Evolutionary conservation across 2,113 vertebrate genomes (phyloP).

Genomic region (Halcyon senegalensis): DNA sequence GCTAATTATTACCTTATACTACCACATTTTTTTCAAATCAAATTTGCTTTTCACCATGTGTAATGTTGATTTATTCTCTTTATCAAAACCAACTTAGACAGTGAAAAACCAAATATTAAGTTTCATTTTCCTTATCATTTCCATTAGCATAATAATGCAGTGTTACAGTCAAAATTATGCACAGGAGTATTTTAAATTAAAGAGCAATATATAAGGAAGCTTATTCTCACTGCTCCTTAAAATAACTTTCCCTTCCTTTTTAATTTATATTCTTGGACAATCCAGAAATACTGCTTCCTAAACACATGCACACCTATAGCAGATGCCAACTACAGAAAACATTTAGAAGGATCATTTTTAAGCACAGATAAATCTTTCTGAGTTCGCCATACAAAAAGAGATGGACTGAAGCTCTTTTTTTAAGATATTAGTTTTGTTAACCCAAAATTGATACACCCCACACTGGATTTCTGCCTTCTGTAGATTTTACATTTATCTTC

Average conservation of each 20-base stretch:
- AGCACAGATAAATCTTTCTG: neutral
- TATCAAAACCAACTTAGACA: neutral
- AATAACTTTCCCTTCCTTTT: neutral
- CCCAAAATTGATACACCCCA: neutral
- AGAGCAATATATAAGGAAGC: neutral
- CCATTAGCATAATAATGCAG: constrained; percentile 1
- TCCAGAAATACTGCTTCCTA: neutral
- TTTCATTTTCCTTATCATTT: neutral
- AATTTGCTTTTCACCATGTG: neutral
- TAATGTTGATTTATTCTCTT: neutral
- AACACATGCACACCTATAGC: neutral
- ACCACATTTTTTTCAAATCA: neutral
- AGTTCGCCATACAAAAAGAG: neutral
- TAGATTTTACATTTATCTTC: neutral
- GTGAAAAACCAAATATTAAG: neutral
- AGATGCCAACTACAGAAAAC: neutral
- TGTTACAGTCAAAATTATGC: neutral
- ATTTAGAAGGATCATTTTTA: neutral
- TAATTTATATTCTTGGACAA: neutral
- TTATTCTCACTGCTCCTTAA: neutral
- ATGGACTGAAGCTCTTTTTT: neutral
- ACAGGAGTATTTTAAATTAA: neutral
- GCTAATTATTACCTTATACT: constrained; percentile 2
- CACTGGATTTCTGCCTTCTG: neutral
- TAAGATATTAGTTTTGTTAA: neutral